These are phyloP conservation scores for Chloroclysta siterata DNA, from an alignment of 2,888 invertebrate genomes.

Conservation along the genomic window DNA sequence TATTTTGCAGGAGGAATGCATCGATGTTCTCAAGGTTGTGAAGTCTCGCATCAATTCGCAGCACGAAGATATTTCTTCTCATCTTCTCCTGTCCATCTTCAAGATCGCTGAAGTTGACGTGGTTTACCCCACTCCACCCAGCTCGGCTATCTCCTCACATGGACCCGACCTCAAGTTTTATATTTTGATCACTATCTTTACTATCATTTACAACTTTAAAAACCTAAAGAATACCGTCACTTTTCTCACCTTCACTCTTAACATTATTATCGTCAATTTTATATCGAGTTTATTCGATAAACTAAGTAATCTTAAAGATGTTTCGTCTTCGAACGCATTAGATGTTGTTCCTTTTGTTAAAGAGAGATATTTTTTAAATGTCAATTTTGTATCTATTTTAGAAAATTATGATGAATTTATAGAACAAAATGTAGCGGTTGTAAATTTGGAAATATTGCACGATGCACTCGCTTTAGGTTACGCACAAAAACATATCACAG, in stretches of 20 bases:
- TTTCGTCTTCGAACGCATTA: slow-evolving; percentile 46
- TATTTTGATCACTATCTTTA: slow-evolving; percentile 62
- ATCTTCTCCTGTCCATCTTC: slow-evolving; percentile 94
- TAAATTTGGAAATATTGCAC: slow-evolving; percentile 67
- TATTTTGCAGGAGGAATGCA: slow-evolving; percentile 91
- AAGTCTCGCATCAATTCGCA: slow-evolving; percentile 94
- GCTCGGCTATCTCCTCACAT: slow-evolving; percentile 73
- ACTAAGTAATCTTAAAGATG: slow-evolving; percentile 46
- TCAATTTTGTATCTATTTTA: slow-evolving; percentile 75
- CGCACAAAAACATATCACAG: slow-evolving; percentile 73
- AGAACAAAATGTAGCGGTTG: slow-evolving; percentile 62
- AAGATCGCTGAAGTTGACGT: slow-evolving; percentile 97
- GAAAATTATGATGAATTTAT: slow-evolving; percentile 76
- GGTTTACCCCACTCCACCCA: slow-evolving; percentile 88
- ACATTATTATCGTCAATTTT: slow-evolving; percentile 67
- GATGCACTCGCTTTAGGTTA: slow-evolving; percentile 77
- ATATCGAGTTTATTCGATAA: slow-evolving; percentile 70
- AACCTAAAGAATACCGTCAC: slow-evolving; percentile 54
- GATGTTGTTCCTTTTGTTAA: slow-evolving; percentile 63
- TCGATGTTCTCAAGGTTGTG: slow-evolving; percentile 91
- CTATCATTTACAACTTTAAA: slow-evolving; percentile 62
- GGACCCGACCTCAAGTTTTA: slow-evolving; percentile 62
- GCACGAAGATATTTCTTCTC: slow-evolving; percentile 93
- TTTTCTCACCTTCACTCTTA: slow-evolving; percentile 46
- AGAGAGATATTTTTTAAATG: slow-evolving; percentile 70